Evolutionary conservation across 2,113 vertebrate species (phyloP).

Genomic region (Haemorhous mexicanus): DNA sequence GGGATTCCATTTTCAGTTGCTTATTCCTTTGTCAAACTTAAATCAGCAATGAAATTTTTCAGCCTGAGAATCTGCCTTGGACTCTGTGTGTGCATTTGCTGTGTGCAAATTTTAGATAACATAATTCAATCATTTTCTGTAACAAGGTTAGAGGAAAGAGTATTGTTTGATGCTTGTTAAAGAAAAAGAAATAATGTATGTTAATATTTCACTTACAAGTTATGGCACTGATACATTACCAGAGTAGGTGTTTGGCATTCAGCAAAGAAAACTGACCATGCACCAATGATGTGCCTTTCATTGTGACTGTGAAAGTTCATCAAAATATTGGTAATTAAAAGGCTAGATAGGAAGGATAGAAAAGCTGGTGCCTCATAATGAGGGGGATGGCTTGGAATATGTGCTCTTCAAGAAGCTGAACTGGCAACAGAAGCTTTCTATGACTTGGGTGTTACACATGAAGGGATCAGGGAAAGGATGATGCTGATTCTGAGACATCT

Average conservation of each 20-base stretch:
- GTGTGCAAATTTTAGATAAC: slow-evolving; percentile 13
- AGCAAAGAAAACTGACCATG: neutral
- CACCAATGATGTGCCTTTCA: neutral
- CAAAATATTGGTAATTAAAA: neutral
- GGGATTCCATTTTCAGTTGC: neutral
- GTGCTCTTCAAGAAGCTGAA: neutral
- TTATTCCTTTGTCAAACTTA: neutral
- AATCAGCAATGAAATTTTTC: neutral
- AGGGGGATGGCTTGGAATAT: neutral
- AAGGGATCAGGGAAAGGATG: neutral
- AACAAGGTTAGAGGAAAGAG: neutral
- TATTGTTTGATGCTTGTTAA: neutral
- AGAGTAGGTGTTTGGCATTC: neutral
- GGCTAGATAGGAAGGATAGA: neutral
- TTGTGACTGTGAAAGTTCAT: neutral
- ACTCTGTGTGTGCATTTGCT: neutral
- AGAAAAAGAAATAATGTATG: neutral
- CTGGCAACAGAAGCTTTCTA: neutral
- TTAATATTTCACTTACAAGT: slow-evolving; percentile 13
- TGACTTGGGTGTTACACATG: neutral
- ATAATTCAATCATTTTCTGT: slow-evolving; percentile 1
- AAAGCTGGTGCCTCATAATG: neutral
- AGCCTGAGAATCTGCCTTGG: neutral
- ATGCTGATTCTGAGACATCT: neutral
- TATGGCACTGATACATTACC: neutral